Base-by-base conservation (phyloP, 2,888 invertebrate species). In the Caenorhabditis sp. region DNA sequence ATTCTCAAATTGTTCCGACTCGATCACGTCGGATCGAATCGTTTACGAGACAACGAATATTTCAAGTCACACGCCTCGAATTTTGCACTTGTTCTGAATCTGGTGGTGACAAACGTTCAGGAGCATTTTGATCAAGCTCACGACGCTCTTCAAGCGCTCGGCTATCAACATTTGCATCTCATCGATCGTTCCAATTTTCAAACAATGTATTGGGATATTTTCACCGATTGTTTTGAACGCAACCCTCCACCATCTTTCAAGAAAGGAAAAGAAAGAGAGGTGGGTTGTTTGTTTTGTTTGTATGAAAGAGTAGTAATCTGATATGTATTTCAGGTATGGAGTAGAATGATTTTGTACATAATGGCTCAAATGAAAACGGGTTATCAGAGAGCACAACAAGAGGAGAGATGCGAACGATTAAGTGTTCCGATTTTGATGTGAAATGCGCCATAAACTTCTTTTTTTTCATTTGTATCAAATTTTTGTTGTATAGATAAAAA, bases 331-430 rank as follows among this genome's bases (percentile, higher is more conserved):
- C 27, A 78, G 79, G 79, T 79, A 24, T 82, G 82, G 82, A 73
- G 76, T 36, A 58, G 75, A 12, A 80, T 81, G 78, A 80, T 82
- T n/a, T 66, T 82, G 10, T 82, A 79, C 66, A 81, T 82, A 59
- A 66, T 82, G 60, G 73, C 76, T 53, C 82, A 82, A 59, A 82
- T 82, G 82, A 82, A 82, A 66, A 66, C 78, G 55, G 82, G 82
- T 62, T 82, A 77, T 60, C 76, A 77, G 36, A 64, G 70, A 65
- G 79, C 74, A 23, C 59, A 66, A 36, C 68, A 73, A 21, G 75
- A 75, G 57, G 64, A 75, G 62, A 70, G 62, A 57, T 68, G 65
- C 51, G 73, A 73, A 37, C 36, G 73, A 59, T 50, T 73, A 26
- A 69, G 69, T 36, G 73, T 73, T 14, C 73, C 73, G 1, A 58